phyloP scores from a whole-genome alignment of 2,888 invertebrate species.

The Lottia scabra region DNA sequence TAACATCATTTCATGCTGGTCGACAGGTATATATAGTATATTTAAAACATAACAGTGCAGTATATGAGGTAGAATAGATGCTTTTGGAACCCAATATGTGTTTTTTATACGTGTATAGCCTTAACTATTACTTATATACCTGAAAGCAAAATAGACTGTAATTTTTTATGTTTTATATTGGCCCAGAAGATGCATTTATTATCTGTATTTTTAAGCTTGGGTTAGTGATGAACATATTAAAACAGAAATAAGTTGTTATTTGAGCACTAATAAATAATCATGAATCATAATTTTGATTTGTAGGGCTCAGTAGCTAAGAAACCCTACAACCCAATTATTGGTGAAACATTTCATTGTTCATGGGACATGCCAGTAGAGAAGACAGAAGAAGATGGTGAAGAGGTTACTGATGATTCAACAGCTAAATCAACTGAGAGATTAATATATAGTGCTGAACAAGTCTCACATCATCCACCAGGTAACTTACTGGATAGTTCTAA shows the following conservation, averaged over 20 bases:
- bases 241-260: too few relatives aligned
- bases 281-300: slow-evolving; percentile 8
- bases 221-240: too few relatives aligned
- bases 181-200: too few relatives aligned
- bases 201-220: too few relatives aligned
- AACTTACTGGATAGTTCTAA: slow-evolving; percentile 14
- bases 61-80: too few relatives aligned
- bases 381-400: not conserved
- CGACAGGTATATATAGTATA: slow-evolving; percentile 47
- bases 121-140: too few relatives aligned
- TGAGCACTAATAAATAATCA: not conserved
- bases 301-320: slow-evolving; percentile 71
- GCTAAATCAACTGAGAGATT: slow-evolving; percentile 32
- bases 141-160: too few relatives aligned
- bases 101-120: too few relatives aligned
- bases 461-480: slow-evolving; percentile 73
- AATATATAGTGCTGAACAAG: slow-evolving; percentile 71
- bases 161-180: too few relatives aligned
- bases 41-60: too few relatives aligned
- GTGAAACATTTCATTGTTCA: slow-evolving; percentile 73
- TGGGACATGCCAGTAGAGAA: slow-evolving; percentile 66
- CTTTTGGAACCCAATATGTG: too few relatives aligned
- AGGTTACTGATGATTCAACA: not conserved
- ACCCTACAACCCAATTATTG: slow-evolving; percentile 73
- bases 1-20: slow-evolving; percentile 71